These are phyloP conservation scores for Hymenochirus boettgeri DNA, from an alignment of 2,113 vertebrate genomes.

Conservation along the genomic window DNA sequence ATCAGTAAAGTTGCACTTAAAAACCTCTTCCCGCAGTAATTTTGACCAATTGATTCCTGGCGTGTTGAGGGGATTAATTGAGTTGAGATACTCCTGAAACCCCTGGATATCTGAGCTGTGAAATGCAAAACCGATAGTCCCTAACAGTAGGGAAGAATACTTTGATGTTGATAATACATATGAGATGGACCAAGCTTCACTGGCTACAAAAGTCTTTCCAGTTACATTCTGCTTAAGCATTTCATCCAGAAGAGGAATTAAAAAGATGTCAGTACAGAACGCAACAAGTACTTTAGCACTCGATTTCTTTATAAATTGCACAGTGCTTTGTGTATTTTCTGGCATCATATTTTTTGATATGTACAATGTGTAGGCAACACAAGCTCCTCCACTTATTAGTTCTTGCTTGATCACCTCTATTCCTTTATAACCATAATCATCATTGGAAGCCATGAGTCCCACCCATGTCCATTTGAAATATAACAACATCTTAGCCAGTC, in stretches of 20 bases:
- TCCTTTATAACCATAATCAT: slow-evolving; percentile 30
- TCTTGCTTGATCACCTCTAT: not conserved
- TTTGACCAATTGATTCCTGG: not conserved
- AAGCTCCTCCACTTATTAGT: not conserved
- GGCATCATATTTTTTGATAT: not conserved
- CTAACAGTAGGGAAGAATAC: not conserved
- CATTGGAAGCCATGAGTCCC: slow-evolving; percentile 13
- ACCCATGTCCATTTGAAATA: slow-evolving; percentile 37
- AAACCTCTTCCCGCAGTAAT: slow-evolving; percentile 33
- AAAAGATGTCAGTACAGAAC: not conserved
- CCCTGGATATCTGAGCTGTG: not conserved
- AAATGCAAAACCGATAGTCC: not conserved
- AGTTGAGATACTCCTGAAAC: not conserved
- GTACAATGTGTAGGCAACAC: slow-evolving; percentile 3
- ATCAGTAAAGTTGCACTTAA: slow-evolving; percentile 6
- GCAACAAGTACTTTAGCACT: not conserved
- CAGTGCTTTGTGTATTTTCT: slow-evolving; percentile 1
- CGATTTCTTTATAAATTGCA: not conserved
- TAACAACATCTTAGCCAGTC: slow-evolving; percentile 10
- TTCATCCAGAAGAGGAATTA: slow-evolving; percentile 10
- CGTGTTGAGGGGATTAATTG: not conserved
- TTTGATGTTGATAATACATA: not conserved
- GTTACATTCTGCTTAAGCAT: slow-evolving; percentile 9
- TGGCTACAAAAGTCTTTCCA: slow-evolving; percentile 4
- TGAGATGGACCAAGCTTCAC: slow-evolving; percentile 9